Conservation (phyloP, 2,113 vertebrate genomes). For the Setophaga kirtlandii region DNA sequence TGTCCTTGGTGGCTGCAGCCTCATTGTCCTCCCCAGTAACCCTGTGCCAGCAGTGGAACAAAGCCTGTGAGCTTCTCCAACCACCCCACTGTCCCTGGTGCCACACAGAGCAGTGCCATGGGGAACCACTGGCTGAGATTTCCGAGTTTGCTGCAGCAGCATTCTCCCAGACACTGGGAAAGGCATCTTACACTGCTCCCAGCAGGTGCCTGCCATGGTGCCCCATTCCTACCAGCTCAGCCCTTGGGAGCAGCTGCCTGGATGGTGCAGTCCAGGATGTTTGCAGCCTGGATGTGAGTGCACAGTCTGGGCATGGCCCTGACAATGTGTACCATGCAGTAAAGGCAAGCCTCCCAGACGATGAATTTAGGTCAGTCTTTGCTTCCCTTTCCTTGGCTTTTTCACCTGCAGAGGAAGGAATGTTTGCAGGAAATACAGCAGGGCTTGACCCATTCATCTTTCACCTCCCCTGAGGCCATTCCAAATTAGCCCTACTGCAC, state of each 20-base stretch:
- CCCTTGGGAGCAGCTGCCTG: not conserved
- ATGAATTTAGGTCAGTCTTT: not conserved
- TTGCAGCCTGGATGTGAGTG: not conserved
- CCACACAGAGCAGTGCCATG: no score
- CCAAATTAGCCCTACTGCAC: not conserved
- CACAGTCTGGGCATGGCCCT: not conserved
- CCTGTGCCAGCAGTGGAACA: not conserved
- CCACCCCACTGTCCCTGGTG: no score
- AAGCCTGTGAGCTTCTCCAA: not conserved
- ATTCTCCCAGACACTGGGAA: not conserved
- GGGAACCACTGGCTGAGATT: not conserved
- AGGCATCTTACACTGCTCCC: not conserved
- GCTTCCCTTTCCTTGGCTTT: not conserved
- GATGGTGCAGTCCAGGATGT: not conserved
- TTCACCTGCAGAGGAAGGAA: not conserved
- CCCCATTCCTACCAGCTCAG: not conserved
- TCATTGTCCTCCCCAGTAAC: not conserved
- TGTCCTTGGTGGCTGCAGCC: not conserved
- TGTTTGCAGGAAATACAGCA: not conserved
- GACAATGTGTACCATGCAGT: no score
- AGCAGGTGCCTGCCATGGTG: not conserved
- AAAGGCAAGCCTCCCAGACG: not conserved
- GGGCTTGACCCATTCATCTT: not conserved
- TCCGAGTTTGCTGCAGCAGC: not conserved
- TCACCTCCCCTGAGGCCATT: accelerated